Evolutionary conservation across 1,140 invertebrate species (phyloP), one percentile per base, ranked within the genome.

Genomic region (Elymnias hypermnestra): DNA sequence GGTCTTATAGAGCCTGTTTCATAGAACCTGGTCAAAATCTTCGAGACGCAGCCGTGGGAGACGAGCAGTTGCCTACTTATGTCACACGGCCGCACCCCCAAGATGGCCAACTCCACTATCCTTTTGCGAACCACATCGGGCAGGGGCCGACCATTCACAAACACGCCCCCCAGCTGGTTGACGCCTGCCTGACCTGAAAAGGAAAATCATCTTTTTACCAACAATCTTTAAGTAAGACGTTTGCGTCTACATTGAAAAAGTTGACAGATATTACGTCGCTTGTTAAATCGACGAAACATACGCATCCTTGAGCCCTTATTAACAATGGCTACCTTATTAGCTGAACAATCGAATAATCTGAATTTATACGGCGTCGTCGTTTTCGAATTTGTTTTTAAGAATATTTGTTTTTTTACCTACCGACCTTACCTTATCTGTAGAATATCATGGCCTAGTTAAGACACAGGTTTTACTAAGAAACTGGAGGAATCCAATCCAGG

Each of bases 21-120:
- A 71, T 97, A 98, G 87, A 98, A 99, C 48, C 97, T 89, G 2
- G 97, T 98, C 6, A 99, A 89, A 53, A 99, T 99, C 88, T 99
- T 99, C 6, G 95, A 97, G 6, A 87, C 83, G 68, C 92, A 93
- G 53, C 97, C 97, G 74, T 99, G 97, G 0, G 96, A 98, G 4
- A 99, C 98, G 6, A 97, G 89, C 15, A 99, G 88, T 72, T 98
- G 96, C 29, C 97, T 86, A 2, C 95, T 97, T 75, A 98, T 99
- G 86, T 98, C 97, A 81, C 97, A 98, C 5, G 97, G 97, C 41
- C 97, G 88, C 0, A 98, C 96, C 3, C 94, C 94, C 72, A 97
- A 90, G 43, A 97, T 87, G 9, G 97, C 96, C 64, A 98, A 87
- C 72, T 98, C 96, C 0, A 98, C 96, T 61, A 98, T 98, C 50